Conservation (phyloP, 1,140 invertebrate genomes). For the Drosophila teissieri region DNA sequence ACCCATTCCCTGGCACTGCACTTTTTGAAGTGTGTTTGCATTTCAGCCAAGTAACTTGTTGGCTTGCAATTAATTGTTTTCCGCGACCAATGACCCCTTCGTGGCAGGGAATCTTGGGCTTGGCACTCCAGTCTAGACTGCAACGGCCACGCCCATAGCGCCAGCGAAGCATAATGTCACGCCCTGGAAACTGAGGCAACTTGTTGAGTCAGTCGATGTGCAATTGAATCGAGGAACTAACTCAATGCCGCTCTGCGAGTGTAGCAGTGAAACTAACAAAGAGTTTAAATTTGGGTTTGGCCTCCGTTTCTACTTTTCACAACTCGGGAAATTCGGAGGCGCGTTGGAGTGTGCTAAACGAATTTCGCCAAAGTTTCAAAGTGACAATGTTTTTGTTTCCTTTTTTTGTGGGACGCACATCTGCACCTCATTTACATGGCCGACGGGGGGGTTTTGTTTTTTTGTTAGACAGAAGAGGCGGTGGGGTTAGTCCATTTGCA, state of each 20-base stretch:
- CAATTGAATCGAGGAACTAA: background rate
- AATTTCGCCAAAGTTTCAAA: conserved; percentile 6
- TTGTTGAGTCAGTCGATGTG: conserved; percentile 12
- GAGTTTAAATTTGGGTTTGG: background rate
- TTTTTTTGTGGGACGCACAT: background rate
- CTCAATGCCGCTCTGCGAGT: no score
- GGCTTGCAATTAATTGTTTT: conserved; percentile 18
- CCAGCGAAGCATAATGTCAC: background rate
- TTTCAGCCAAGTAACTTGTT: conserved; percentile 10
- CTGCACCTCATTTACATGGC: conserved; percentile 32
- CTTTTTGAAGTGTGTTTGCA: background rate
- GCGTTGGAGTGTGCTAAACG: background rate
- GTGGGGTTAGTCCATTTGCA: conserved; percentile 17
- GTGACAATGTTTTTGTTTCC: background rate
- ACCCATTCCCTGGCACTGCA: background rate
- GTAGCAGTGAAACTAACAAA: no score
- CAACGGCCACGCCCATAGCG: background rate
- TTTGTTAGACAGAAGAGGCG: background rate
- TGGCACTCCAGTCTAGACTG: conserved; percentile 15
- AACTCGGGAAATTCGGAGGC: background rate
- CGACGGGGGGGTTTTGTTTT: background rate
- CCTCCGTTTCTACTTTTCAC: background rate
- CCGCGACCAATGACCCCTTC: conserved; percentile 13
- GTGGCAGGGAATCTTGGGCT: conserved; percentile 6
- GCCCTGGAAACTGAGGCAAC: background rate